These are phyloP conservation scores for Leucania comma DNA, from an alignment of 2,888 invertebrate species.

Conservation along the genomic window DNA sequence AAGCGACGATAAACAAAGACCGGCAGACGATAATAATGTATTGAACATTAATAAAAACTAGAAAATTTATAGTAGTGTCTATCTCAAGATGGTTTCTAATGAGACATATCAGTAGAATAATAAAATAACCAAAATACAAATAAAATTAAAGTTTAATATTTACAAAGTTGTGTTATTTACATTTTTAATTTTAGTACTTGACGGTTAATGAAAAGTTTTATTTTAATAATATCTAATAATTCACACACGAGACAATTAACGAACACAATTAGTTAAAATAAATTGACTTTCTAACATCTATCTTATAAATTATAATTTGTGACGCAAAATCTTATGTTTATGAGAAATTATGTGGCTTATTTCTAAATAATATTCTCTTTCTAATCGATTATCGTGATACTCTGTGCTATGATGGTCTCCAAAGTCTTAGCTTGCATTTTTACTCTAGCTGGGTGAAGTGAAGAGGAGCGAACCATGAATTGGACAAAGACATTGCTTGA, in stretches of 20 bases:
- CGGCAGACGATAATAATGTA: too few species aligned
- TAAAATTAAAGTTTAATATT: slow-evolving; percentile 40
- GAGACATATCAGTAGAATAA: background rate
- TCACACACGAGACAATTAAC: slow-evolving; percentile 27
- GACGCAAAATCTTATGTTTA: slow-evolving; percentile 34
- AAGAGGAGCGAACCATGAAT: too few species aligned
- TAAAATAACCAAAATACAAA: background rate
- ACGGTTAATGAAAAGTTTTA: background rate
- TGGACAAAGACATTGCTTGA: too few species aligned
- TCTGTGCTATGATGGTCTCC: too few species aligned
- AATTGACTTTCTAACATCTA: background rate
- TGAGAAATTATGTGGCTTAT: slow-evolving; percentile 38
- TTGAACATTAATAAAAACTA: too few species aligned
- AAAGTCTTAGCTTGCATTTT: too few species aligned
- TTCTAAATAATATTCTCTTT: background rate
- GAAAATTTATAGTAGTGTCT: too few species aligned
- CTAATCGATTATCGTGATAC: background rate
- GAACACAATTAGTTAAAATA: slow-evolving; percentile 17
- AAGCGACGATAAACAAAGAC: too few species aligned
- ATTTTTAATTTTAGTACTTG: slow-evolving; percentile 21
- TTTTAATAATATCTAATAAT: background rate
- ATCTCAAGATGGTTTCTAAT: too few species aligned
- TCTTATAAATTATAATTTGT: slow-evolving; percentile 32
- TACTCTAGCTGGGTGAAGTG: too few species aligned
- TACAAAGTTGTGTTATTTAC: slow-evolving; percentile 47